These are phyloP conservation scores for Anguilla anguilla DNA, from an alignment of 2,797 vertebrate species.

Conservation along the genomic window DNA sequence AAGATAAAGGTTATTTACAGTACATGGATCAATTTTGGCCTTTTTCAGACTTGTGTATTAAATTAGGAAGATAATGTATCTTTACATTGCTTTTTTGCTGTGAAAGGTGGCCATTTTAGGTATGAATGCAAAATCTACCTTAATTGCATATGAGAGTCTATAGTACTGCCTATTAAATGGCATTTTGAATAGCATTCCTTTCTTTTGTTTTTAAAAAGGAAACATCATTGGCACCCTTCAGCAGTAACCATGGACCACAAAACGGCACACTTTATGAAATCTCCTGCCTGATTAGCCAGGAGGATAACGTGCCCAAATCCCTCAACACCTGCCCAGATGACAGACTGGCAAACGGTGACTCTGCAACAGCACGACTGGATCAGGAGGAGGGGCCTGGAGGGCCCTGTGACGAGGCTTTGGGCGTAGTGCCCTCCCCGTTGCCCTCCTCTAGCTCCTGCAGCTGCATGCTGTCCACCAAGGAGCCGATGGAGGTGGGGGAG, in stretches of 20 bases:
- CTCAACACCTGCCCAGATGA: constrained; percentile 51
- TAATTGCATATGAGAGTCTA: background rate
- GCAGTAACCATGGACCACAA: constrained; percentile 58
- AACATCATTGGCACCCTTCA: constrained; percentile 70
- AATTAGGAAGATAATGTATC: background rate
- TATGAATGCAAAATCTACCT: background rate
- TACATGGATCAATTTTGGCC: background rate
- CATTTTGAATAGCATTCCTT: background rate
- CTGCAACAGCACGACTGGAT: constrained; percentile 49
- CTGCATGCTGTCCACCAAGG: constrained; percentile 68
- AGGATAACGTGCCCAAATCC: constrained; percentile 49
- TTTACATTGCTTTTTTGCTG: background rate
- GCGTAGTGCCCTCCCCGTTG: constrained; percentile 29
- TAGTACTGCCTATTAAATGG: background rate
- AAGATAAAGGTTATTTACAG: background rate
- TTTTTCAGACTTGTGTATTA: background rate
- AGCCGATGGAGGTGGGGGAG: constrained; percentile 87
- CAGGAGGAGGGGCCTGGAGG: constrained; percentile 3
- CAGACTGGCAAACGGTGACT: constrained; percentile 24
- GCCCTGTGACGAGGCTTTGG: constrained; percentile 63
- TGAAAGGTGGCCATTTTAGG: background rate
- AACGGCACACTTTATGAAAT: constrained; percentile 65
- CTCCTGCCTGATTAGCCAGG: constrained; percentile 65
- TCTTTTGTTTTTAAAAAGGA: constrained; percentile 59
- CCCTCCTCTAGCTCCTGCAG: constrained; percentile 65